These are phyloP conservation scores for Blastobasis lacticolella DNA, from an alignment of 2,888 invertebrate species.

Conservation along the genomic window DNA sequence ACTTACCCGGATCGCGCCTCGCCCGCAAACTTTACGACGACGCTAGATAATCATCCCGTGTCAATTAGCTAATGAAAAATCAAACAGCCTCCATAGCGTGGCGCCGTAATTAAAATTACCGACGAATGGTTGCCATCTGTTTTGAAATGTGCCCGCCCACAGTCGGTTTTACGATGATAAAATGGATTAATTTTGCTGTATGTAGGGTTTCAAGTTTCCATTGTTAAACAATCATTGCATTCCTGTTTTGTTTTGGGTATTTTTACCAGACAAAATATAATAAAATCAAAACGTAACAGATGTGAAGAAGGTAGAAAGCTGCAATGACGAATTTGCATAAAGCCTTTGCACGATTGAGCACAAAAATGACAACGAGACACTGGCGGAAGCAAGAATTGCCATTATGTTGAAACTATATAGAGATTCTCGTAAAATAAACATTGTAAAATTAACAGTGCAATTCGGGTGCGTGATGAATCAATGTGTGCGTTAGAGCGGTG, in stretches of 20 bases:
- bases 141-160: slow-evolving; percentile 25
- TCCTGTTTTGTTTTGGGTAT: too few relatives aligned
- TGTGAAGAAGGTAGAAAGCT: too few relatives aligned
- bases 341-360: too few relatives aligned
- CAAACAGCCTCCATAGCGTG: slow-evolving; percentile 52
- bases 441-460: slow-evolving; percentile 6
- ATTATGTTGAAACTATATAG: slow-evolving; percentile 14
- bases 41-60: slow-evolving; percentile 61
- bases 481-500: slow-evolving; percentile 3
- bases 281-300: too few relatives aligned
- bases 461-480: slow-evolving; percentile 16
- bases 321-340: too few relatives aligned
- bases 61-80: slow-evolving; percentile 75
- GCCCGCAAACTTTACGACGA: slow-evolving; percentile 48
- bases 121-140: slow-evolving; percentile 59
- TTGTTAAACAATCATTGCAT: too few relatives aligned
- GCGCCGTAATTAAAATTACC: slow-evolving; percentile 62
- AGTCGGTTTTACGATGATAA: not conserved
- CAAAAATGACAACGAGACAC: too few relatives aligned
- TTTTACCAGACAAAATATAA: too few relatives aligned
- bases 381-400: not conserved
- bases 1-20: slow-evolving; percentile 37
- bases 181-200: slow-evolving; percentile 3
- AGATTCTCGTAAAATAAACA: slow-evolving; percentile 15
- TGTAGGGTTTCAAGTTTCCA: not conserved